These are phyloP conservation scores for Colostygia pectinataria DNA, from an alignment of 2,888 invertebrate genomes.

Conservation along the genomic window DNA sequence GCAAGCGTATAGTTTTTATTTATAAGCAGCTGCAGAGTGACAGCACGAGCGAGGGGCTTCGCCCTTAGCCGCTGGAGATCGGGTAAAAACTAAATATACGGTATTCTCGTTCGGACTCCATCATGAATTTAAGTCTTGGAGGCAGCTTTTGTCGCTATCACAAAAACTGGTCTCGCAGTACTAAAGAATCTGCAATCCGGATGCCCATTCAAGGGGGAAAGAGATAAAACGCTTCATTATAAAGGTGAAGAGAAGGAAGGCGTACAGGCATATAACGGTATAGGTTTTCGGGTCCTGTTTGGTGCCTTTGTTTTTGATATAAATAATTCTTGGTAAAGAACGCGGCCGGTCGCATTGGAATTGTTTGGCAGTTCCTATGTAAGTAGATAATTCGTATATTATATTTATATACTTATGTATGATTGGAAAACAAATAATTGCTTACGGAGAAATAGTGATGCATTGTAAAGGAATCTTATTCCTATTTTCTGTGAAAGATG, in stretches of 20 bases:
- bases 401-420: background rate
- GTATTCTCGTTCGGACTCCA: conserved; percentile 32
- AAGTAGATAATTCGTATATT: background rate
- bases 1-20: conserved; percentile 9
- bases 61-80: conserved; percentile 9
- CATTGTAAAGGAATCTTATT: too few relatives aligned
- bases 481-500: too few relatives aligned
- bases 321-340: conserved; percentile 56
- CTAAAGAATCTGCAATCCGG: conserved; percentile 60
- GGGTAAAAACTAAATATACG: conserved; percentile 29
- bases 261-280: conserved; percentile 66
- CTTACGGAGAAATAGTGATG: background rate
- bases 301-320: conserved; percentile 53
- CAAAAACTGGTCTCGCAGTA: conserved; percentile 71
- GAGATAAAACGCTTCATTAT: conserved; percentile 45
- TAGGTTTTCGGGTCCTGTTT: conserved; percentile 48
- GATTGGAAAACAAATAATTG: conserved; percentile 3
- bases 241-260: conserved; percentile 46
- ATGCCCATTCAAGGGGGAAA: conserved; percentile 72
- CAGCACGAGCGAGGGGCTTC: conserved; percentile 22
- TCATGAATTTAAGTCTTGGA: conserved; percentile 35
- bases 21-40: conserved; percentile 24
- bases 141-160: conserved; percentile 34
- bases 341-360: conserved; percentile 36
- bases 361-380: conserved; percentile 41